Percentiles rank a stretch among this genome's conserved stretches.
Evolutionary conservation across 2,888 invertebrate species (phyloP).

Genomic region (Isoperla grammatica): DNA sequence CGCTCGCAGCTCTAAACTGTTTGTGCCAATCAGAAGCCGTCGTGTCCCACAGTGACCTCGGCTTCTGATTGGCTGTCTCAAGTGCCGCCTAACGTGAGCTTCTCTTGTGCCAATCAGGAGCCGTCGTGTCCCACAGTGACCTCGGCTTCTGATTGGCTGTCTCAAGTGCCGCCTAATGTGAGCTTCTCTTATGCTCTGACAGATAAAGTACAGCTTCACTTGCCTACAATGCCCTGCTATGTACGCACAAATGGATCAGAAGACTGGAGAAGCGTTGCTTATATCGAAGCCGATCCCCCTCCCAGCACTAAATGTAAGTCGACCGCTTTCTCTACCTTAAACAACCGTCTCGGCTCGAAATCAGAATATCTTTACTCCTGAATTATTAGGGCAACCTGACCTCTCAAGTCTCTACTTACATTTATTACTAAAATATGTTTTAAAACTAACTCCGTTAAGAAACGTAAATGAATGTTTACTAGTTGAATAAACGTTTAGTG

Average conservation of each 20-base stretch:
- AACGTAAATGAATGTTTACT: too few species aligned
- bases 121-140: too few species aligned
- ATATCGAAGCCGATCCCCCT: constrained; percentile 56
- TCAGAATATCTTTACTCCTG: constrained; percentile 18
- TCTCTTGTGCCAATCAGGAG: too few species aligned
- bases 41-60: too few species aligned
- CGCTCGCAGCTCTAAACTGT: background rate
- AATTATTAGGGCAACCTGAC: too few species aligned
- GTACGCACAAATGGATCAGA: constrained; percentile 56
- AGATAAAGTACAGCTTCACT: constrained; percentile 73
- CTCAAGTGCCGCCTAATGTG: background rate
- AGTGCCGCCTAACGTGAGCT: background rate
- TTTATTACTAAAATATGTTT: too few species aligned
- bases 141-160: too few species aligned
- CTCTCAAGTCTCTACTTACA: too few species aligned
- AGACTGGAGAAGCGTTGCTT: constrained; percentile 52
- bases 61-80: too few species aligned
- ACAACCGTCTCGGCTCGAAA: background rate
- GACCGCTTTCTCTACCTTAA: background rate
- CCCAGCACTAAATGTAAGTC: constrained; percentile 71
- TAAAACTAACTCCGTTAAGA: too few species aligned
- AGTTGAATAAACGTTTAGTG: too few species aligned
- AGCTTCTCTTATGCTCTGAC: constrained; percentile 30
- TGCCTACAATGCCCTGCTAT: constrained; percentile 61
- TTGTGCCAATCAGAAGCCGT: too few species aligned